phyloP scores from a whole-genome alignment of 1,140 invertebrate genomes.

The Temnothorax curvispinosus region DNA sequence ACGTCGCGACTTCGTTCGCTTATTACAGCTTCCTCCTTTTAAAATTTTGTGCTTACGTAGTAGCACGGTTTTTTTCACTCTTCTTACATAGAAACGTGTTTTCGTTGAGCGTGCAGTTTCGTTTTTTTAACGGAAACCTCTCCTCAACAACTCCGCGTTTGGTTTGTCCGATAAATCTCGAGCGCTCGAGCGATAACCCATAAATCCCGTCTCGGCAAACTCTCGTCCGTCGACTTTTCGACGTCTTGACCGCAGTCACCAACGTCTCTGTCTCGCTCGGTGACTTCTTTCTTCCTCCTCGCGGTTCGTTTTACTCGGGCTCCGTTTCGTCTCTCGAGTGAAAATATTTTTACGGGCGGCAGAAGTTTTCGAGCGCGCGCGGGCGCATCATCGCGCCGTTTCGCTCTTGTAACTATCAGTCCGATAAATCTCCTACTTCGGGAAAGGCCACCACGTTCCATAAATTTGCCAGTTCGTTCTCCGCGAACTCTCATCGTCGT shows the following conservation, averaged over 20 bases:
- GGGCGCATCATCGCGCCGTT: conserved; percentile 14
- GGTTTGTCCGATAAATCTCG: conserved; percentile 31
- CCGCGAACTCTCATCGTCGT: conserved; percentile 23
- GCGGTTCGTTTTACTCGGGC: background rate
- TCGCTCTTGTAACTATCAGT: conserved; percentile 59
- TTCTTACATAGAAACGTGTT: conserved; percentile 27
- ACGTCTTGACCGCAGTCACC: conserved; percentile 41
- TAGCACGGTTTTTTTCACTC: background rate
- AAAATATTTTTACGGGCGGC: conserved; percentile 50
- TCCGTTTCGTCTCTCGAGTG: conserved; percentile 27
- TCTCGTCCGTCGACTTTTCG: conserved; percentile 53
- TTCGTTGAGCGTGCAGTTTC: conserved; percentile 44
- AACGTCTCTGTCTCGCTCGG: conserved; percentile 32
- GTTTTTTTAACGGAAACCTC: conserved; percentile 49
- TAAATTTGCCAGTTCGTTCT: conserved; percentile 41
- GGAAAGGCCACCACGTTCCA: conserved; percentile 26
- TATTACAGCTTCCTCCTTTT: background rate
- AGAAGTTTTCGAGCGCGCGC: conserved; percentile 41
- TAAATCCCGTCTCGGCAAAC: conserved; percentile 36
- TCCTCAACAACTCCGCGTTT: conserved; percentile 25
- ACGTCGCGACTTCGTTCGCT: background rate
- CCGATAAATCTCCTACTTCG: conserved; percentile 48
- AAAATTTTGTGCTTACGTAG: conserved; percentile 7
- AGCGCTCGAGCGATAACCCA: conserved; percentile 37
- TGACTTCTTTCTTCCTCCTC: background rate